A percentile compares a stretch with the other conserved stretches of the same genome.
These are phyloP conservation scores for Phyllotis vaccarum DNA, from an alignment of 2,797 vertebrate genomes.

Conservation along the genomic window DNA sequence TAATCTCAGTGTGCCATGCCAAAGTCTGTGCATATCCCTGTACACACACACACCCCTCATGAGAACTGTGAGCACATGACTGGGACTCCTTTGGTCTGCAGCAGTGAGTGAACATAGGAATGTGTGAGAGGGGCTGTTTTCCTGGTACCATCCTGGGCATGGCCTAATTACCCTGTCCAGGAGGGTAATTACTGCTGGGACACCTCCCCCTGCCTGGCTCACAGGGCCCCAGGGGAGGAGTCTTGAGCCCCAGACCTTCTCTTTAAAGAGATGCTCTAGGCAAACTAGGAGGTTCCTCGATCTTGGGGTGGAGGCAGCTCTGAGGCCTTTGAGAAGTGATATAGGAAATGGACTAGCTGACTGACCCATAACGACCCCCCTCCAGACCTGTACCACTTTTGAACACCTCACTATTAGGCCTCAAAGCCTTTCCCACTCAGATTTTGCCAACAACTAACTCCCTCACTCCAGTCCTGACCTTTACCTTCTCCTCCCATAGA, in stretches of 20 bases:
- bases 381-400: neutral
- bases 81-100: constrained; percentile 15
- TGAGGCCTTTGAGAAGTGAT: neutral
- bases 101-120: neutral
- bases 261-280: constrained; percentile 11
- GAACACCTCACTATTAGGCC: constrained; percentile 22
- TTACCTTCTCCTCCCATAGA: constrained; percentile 2
- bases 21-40: neutral
- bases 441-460: neutral
- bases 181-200: constrained; percentile 79
- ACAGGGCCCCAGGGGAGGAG: constrained; percentile 46
- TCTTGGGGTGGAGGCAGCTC: neutral
- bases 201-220: constrained; percentile 76
- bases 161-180: constrained; percentile 80
- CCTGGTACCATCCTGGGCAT: constrained; percentile 75
- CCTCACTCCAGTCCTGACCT: neutral
- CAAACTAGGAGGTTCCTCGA: neutral
- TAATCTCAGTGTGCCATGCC: neutral
- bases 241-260: constrained; percentile 23
- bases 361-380: neutral
- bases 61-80: neutral
- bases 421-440: neutral
- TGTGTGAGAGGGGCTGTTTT: constrained; percentile 70
- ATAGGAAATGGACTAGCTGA: neutral
- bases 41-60: too few relatives aligned